These are phyloP conservation scores for Pangasius sanitwongsei DNA, from an alignment of 2,797 vertebrate species.

Conservation along the genomic window DNA sequence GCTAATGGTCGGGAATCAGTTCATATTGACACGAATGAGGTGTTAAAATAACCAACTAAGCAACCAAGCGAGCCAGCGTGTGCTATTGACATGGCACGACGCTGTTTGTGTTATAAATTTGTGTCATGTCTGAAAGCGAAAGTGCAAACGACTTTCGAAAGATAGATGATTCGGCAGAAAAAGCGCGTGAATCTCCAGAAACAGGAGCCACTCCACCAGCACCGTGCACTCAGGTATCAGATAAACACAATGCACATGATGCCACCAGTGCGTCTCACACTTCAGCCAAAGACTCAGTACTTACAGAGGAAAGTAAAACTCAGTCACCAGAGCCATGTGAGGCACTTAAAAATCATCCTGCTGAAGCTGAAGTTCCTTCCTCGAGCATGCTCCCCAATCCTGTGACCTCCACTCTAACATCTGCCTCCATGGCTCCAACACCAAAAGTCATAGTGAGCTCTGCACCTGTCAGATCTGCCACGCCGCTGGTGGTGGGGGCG, in stretches of 20 bases:
- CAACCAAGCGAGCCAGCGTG: not conserved
- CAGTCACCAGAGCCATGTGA: not conserved
- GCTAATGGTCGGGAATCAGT: not conserved
- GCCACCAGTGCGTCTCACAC: not conserved
- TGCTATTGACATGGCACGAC: not conserved
- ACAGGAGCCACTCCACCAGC: not conserved
- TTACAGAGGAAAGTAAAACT: slow-evolving; percentile 22
- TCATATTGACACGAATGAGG: not conserved
- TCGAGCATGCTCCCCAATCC: slow-evolving; percentile 11
- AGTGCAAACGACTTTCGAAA: not conserved
- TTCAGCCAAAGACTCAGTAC: slow-evolving; percentile 1
- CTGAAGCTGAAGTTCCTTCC: not conserved
- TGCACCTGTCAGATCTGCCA: slow-evolving; percentile 32
- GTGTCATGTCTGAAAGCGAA: slow-evolving; percentile 30
- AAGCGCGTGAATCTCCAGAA: not conserved
- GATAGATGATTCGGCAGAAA: not conserved
- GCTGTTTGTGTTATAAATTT: not conserved
- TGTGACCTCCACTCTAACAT: not conserved
- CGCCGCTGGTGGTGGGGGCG: slow-evolving; percentile 40
- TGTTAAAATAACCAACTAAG: not conserved
- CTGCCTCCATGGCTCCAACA: slow-evolving; percentile 18
- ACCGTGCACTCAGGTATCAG: slow-evolving; percentile 7
- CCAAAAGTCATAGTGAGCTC: slow-evolving; percentile 42
- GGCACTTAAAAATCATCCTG: slow-evolving; percentile 2
- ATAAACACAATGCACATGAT: not conserved